These are phyloP conservation scores for Stomatorhinus ivindoensis DNA, from an alignment of 2,113 vertebrate genomes.

Conservation along the genomic window DNA sequence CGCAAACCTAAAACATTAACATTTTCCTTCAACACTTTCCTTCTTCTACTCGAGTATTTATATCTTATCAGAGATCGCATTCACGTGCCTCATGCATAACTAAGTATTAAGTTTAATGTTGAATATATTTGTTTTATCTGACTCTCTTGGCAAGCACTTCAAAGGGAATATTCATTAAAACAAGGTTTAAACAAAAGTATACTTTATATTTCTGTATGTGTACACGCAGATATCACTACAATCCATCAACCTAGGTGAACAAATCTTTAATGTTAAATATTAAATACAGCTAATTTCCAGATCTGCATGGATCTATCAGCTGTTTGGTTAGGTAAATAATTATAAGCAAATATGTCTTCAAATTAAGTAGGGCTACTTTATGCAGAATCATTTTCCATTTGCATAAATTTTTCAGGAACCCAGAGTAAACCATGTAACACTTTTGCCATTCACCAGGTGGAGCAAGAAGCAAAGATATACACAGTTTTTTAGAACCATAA, in stretches of 20 bases:
- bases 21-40: neutral
- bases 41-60: neutral
- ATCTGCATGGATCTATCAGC: neutral
- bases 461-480: neutral
- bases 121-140: neutral
- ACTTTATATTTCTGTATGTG: neutral
- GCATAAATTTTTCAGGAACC: neutral
- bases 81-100: neutral
- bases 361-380: neutral
- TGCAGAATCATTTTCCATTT: neutral
- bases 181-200: neutral
- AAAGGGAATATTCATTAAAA: neutral
- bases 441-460: conserved; percentile 7
- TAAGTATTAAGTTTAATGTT: neutral
- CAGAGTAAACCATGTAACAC: neutral
- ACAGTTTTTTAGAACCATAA: neutral
- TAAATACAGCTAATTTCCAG: neutral
- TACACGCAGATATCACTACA: neutral
- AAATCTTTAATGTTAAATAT: neutral
- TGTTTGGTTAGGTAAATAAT: neutral
- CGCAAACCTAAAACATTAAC: neutral
- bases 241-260: neutral
- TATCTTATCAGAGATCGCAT: neutral
- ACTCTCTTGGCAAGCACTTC: neutral
- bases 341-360: neutral